Evolutionary conservation across 2,888 invertebrate genomes (phyloP), one percentile per base, ranked within the genome.

Genomic region (Odontocolon sp.): DNA sequence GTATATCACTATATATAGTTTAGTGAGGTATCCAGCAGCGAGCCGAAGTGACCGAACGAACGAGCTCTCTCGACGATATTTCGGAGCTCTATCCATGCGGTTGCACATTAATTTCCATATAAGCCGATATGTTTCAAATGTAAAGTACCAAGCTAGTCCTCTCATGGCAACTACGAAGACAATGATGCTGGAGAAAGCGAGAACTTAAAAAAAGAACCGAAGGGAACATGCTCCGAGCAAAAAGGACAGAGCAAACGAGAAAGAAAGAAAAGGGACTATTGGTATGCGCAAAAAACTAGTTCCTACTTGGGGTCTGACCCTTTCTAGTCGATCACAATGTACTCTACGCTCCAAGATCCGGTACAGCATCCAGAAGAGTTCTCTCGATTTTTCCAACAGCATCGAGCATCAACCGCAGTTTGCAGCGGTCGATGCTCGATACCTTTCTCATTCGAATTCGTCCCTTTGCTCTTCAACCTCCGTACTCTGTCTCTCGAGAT

Each of bases 101-200:
- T 70, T 72, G 57, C 84, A 85, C 83, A 82, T 86, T 84, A 84
- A 88, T 88, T 88, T 87, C 86, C 87, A 86, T 86, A 86, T 83
- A 83, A 83, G 82, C 82, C 83, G 83, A 87, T 86, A 87, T 84
- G 86, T 86, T 87, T 87, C 82, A 87, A 87, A 87, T 87, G 84
- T 84, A 84, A 85, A 87, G 82, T 76, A 74, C 63, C 56, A 18
- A 9, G 21, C 9, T 21, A 26, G 64, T 42, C 31, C 23, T 36
- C 47, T 38, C 47, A 1, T 16, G 5, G 33, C 33, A 59, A 26
- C 50, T 50, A 38, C 16, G 61, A 72, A 56, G 67, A 61, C 73
- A 69, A 72, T 77, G 64, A 67, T 67, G 76, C n/a, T 64, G 71
- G 66, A 76, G 54, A 72, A 67, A 76, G 71, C 68, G 75, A 47